Base-by-base conservation (phyloP, 2,888 invertebrate genomes). In the Drosophila formosana region DNA sequence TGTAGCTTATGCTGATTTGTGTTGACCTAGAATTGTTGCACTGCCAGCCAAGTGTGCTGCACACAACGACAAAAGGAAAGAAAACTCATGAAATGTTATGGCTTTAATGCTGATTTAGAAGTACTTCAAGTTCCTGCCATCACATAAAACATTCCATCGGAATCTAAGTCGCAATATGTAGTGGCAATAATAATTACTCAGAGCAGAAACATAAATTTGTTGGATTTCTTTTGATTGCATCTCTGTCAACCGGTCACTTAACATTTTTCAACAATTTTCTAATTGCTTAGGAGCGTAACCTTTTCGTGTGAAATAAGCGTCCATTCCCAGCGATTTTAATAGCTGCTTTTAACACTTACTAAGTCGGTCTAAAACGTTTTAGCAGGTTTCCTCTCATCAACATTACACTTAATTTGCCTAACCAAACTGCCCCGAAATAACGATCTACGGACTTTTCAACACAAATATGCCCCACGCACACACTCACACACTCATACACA, bases 1-100 rank as follows among this genome's bases (percentile, higher is more conserved):
- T 88, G 80, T 75, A 73, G 87, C 87, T 88, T 84, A 84, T 84
- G 89, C 87, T 84, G 89, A 88, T 84, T 88, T 88, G 75, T 75
- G 81, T 73, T 84, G 83, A 83, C 83, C 83, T 49, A 86, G 66
- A 87, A 78, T 81, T 69, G 72, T 66, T 52, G 72, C 69, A 71
- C 23, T 53, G 55, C 53, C 62, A 62, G 55, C 53, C 62, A 62
- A 52, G 53, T 53, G 53, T 53, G 53, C 4, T 52, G 51, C 52
- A 37, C 6, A 23, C 41, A 39, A 28, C 26, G n/a, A 52, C 13
- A 45, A 46, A 46, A 13, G 39, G 18, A 49, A 34, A 50, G 55
- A 53, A n/a, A 53, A 62, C 32, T 51, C 62, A 56, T 62, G 61
- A 75, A 72, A 71, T 82, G 73, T 73, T 68, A 72, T 66, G 74